Base-by-base conservation (phyloP, 2,113 vertebrate genomes). In the Cranoglanis bouderius region DNA sequence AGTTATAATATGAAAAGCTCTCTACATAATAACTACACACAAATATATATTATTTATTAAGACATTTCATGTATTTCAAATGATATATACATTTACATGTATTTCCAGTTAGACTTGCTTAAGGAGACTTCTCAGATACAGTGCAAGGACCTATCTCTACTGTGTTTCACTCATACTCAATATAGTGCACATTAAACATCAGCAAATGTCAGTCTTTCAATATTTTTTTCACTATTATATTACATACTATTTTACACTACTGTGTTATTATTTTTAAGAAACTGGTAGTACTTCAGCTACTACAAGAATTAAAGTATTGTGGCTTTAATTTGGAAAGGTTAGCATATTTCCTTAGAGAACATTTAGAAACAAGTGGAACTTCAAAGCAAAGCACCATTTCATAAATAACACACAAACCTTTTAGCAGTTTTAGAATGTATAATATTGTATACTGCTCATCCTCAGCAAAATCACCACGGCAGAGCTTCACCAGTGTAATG, bases 401-500 rank as follows among this genome's bases (percentile, higher is more conserved):
- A 84, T 32, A 26, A 74, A 85, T 74, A 59, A 32, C 43, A 86
- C n/a, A 43, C 35, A 29, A 46, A 84, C 57, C 7, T n/a, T 46
- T 67, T 2, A 32, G 43, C 46, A 63, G 57, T 29, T 65, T 65
- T 61, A 80, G 55, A 43, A 49, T 24, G 29, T 77, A 49, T 13
- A 74, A 74, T 65, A 72, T 40, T 19, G 32, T 40, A 61, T 49
- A 14, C 61, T 29, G 59, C 24, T 21, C 75, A 29, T 53, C n/a
- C 35, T 59, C 9, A 35, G 55, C 38, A 88, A 29, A 14, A 32
- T 96, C 91, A 95, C 94, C 94, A 95, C 8, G 94, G 94, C 46
- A 95, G 86, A 21, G 75, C 49, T 78, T 95, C 93, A 84, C 94
- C 94, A 12, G 92, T 93, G 49, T 92, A 94, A 85, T 93, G 91